Percentiles rank a stretch among this genome's conserved stretches.
These are phyloP conservation scores for Heliocidaris tuberculata DNA, from an alignment of 35 echinoderm and acorn worm genomes.

Conservation along the genomic window DNA sequence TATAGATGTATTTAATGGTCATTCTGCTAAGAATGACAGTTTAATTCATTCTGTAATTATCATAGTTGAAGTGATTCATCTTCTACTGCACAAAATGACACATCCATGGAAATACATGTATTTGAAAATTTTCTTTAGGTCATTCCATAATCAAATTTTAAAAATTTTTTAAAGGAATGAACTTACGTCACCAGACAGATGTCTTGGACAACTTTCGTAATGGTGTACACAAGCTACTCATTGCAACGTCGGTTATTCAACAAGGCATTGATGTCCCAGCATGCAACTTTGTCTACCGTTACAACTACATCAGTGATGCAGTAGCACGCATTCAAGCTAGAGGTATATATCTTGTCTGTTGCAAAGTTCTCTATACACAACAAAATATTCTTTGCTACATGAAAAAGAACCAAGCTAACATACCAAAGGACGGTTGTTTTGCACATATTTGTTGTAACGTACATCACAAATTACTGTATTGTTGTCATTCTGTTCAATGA, in stretches of 20 bases:
- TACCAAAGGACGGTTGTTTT: too few species aligned
- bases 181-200: conserved; percentile 55
- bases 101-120: too few species aligned
- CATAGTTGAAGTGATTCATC: neutral
- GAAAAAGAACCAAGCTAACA: too few species aligned
- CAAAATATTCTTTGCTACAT: too few species aligned
- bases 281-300: conserved; percentile 68
- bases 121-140: too few species aligned
- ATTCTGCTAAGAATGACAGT: too few species aligned
- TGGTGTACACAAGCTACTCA: conserved; percentile 57
- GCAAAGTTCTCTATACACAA: too few species aligned
- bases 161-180: conserved; percentile 44
- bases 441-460: too few species aligned
- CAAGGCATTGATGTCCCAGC: conserved; percentile 69
- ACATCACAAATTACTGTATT: neutral
- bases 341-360: neutral
- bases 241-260: conserved; percentile 70
- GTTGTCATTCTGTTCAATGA: neutral
- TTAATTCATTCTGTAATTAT: too few species aligned
- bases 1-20: too few species aligned
- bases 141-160: neutral
- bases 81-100: neutral
- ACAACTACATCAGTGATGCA: conserved; percentile 67
- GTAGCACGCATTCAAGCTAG: conserved; percentile 47
- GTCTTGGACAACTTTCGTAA: conserved; percentile 54